Conservation (phyloP, 1,140 invertebrate genomes). For the Trachymyrmex cornetzi region DNA sequence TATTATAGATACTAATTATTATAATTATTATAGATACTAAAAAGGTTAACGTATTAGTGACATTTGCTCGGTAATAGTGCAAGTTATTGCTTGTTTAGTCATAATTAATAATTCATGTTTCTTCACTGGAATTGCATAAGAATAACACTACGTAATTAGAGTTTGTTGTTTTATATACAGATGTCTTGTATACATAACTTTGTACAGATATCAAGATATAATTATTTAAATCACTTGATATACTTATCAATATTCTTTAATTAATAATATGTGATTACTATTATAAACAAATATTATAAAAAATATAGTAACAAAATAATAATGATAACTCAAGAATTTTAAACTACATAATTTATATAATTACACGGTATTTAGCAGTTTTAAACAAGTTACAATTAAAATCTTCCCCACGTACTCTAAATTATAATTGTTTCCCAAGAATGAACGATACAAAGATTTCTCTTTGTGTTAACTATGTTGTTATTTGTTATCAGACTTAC, state of each 20-base stretch:
- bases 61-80: background rate
- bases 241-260: background rate
- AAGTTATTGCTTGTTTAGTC: slow-evolving; percentile 7
- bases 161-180: background rate
- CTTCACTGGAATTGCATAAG: slow-evolving; percentile 1
- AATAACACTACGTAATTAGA: slow-evolving; percentile 29
- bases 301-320: background rate
- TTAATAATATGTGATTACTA: background rate
- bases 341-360: background rate
- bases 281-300: background rate
- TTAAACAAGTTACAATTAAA: slow-evolving; percentile 1
- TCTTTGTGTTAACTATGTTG: background rate
- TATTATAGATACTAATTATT: background rate
- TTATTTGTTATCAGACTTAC: slow-evolving; percentile 41
- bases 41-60: background rate
- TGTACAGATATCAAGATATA: background rate
- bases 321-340: background rate
- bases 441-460: slow-evolving; percentile 41
- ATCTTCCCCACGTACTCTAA: slow-evolving; percentile 4
- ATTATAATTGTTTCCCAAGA: slow-evolving; percentile 45
- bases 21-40: background rate
- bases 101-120: background rate
- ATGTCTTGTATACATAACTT: background rate
- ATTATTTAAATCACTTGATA: background rate
- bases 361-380: background rate